These are phyloP conservation scores for Celastrina argiolus DNA, from an alignment of 2,888 invertebrate genomes.

Conservation along the genomic window DNA sequence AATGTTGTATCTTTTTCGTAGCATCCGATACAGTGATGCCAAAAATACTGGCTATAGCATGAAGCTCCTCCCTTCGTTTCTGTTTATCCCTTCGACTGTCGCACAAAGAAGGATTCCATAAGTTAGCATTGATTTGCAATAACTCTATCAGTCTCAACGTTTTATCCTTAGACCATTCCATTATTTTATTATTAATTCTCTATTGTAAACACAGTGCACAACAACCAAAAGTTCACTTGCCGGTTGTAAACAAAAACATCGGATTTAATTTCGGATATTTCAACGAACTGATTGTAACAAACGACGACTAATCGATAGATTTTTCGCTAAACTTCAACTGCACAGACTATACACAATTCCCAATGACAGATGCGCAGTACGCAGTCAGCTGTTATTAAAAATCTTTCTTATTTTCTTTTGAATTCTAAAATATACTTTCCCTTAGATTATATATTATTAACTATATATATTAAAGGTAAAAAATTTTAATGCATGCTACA, in stretches of 20 bases:
- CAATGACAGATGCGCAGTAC: neutral
- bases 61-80: conserved; percentile 64
- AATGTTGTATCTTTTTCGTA: conserved; percentile 79
- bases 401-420: too few species aligned
- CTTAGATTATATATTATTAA: too few species aligned
- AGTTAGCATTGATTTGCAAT: conserved; percentile 59
- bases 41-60: conserved; percentile 58
- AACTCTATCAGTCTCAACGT: conserved; percentile 67
- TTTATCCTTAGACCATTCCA: conserved; percentile 74
- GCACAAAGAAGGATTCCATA: conserved; percentile 67
- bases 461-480: too few species aligned
- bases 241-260: conserved; percentile 41
- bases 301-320: conserved; percentile 52
- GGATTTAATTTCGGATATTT: conserved; percentile 33
- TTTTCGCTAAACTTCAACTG: conserved; percentile 41
- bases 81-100: conserved; percentile 66
- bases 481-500: too few species aligned
- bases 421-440: too few species aligned
- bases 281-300: conserved; percentile 33
- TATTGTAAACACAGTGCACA: conserved; percentile 25
- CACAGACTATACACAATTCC: conserved; percentile 24
- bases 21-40: conserved; percentile 65
- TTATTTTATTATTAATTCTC: conserved; percentile 31
- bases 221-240: neutral
- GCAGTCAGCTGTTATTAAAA: neutral